Conservation (phyloP, 1,140 invertebrate genomes). For the Bombus pyrosoma region DNA sequence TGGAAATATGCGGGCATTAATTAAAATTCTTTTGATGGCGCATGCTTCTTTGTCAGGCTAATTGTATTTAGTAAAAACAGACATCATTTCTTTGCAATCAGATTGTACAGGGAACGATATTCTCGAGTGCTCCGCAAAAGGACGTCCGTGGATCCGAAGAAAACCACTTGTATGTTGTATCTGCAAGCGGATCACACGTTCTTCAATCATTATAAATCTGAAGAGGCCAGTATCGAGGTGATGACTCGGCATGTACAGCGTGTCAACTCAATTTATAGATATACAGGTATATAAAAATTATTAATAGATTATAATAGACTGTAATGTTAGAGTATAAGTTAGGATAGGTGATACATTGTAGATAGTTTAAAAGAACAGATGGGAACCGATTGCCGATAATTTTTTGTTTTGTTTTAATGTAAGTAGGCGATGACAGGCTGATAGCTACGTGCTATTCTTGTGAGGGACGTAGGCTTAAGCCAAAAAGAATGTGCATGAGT, state of each 20-base stretch:
- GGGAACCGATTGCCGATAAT: too few species aligned
- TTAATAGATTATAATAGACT: background rate
- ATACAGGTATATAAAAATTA: conserved; percentile 86
- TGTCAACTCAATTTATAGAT: conserved; percentile 95
- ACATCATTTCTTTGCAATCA: conserved; percentile 29
- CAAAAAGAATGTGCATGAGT: too few species aligned
- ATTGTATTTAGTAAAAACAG: background rate
- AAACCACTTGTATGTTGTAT: conserved; percentile 94
- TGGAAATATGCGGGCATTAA: too few species aligned
- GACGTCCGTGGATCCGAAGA: conserved; percentile 88
- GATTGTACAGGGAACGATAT: conserved; percentile 74
- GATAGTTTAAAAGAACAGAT: too few species aligned
- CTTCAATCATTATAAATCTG: conserved; percentile 94
- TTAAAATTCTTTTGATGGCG: too few species aligned
- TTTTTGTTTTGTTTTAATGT: too few species aligned
- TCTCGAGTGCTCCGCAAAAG: conserved; percentile 86
- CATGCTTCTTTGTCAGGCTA: background rate
- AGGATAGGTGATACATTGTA: too few species aligned
- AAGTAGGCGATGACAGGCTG: too few species aligned
- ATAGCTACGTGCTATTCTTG: too few species aligned
- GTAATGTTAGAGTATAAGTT: background rate
- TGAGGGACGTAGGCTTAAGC: too few species aligned
- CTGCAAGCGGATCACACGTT: conserved; percentile 97
- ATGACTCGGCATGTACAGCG: conserved; percentile 97
- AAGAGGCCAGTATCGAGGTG: conserved; percentile 96